Percentiles rank a stretch among this genome's conserved stretches.
Conservation (phyloP, 2,113 vertebrate genomes). For the Syrrhaptes paradoxus region DNA sequence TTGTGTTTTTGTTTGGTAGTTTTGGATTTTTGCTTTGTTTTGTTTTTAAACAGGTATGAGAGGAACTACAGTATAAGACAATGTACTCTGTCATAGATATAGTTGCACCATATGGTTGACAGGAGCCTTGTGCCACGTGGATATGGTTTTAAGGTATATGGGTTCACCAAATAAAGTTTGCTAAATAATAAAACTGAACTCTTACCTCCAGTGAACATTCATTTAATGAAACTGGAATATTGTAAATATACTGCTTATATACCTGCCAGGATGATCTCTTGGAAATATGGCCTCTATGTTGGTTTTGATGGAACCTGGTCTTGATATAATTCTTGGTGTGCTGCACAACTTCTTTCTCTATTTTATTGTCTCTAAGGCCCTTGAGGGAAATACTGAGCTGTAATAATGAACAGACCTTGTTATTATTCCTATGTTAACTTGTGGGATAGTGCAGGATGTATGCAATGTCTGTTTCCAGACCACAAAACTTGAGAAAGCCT, state of each 20-base stretch:
- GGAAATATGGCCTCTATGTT: neutral
- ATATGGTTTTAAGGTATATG: neutral
- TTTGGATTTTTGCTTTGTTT: neutral
- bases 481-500: conserved; percentile 9
- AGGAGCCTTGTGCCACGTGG: neutral
- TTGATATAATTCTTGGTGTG: neutral
- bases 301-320: conserved; percentile 16
- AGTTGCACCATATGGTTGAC: neutral
- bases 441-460: conserved; percentile 1
- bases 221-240: neutral
- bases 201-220: neutral
- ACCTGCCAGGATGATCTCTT: neutral
- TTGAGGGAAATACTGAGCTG: neutral
- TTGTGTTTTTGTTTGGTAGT: neutral
- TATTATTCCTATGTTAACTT: conserved; percentile 10
- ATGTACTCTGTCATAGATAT: neutral
- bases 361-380: neutral
- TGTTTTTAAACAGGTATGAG: neutral
- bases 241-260: neutral
- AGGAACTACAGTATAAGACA: neutral
- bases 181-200: neutral
- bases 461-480: conserved; percentile 15
- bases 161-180: neutral
- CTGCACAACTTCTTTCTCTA: neutral
- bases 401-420: conserved; percentile 8